These are phyloP conservation scores for Actenoides hombroni DNA, from an alignment of 2,113 vertebrate genomes.

Conservation along the genomic window DNA sequence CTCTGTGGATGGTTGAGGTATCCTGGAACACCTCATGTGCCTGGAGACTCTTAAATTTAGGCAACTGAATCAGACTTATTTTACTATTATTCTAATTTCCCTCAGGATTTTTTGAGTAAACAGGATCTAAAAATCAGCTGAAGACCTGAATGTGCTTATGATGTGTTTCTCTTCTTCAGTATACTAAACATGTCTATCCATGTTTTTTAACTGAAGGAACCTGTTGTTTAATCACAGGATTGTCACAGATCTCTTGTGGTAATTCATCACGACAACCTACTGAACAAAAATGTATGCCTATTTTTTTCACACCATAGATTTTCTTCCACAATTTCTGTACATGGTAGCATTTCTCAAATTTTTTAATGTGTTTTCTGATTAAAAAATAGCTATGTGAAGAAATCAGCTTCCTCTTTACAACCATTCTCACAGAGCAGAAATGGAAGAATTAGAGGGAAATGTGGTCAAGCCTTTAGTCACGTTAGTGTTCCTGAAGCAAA, in stretches of 20 bases:
- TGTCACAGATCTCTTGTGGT: neutral
- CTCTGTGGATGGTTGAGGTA: neutral
- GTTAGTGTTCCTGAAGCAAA: neutral
- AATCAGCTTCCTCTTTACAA: neutral
- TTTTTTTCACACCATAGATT: neutral
- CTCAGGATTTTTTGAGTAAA: neutral
- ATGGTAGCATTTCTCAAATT: neutral
- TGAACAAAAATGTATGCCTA: neutral
- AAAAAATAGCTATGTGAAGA: neutral
- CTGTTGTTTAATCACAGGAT: neutral
- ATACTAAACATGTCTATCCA: neutral
- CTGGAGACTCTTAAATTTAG: neutral
- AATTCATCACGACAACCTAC: neutral
- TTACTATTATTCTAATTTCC: neutral
- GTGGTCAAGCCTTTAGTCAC: neutral
- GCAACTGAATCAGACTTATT: neutral
- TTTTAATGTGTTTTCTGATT: neutral
- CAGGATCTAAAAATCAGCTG: neutral
- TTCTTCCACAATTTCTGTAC: neutral
- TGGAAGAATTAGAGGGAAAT: neutral
- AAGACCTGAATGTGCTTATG: neutral
- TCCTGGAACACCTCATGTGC: neutral
- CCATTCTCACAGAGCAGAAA: neutral
- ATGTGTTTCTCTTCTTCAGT: neutral
- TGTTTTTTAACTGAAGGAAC: neutral